Evolutionary conservation across 1,140 invertebrate species (phyloP), one percentile per base, ranked within the genome.

Genomic region (Conus betulinus): DNA sequence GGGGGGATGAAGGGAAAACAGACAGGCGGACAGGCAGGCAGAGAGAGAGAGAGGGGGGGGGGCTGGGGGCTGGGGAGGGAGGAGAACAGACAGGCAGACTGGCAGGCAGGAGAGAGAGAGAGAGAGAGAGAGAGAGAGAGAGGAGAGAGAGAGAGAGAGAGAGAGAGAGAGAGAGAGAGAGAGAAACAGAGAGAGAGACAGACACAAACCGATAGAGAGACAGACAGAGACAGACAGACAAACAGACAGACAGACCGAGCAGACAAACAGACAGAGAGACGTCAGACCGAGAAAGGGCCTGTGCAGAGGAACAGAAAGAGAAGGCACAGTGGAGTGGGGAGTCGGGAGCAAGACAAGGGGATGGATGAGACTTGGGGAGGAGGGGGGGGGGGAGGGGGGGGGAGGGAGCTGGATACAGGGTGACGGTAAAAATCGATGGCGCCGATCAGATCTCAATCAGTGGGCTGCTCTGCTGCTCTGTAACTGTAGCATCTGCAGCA

Each of bases 261-360:
- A 20, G 60, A 63, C 11, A 87, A 15, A 84, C 15, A 60, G 55
- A 15, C 13, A n/a, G 39, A 74, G 20, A 27, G 11, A 71, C 20
- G 39, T 1, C 39, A 39, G 39, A 39, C 39, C 0, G 60, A 83
- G 53, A 39, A 39, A 39, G 39, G 39, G 39, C 39, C 39, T 39
- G 39, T 39, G 86, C 88, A 53, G 17, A 85, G 27, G 63, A 60
- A 87, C 13, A 85, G 88, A 87, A 78, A 83, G 25, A 52, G 81
- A 57, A 85, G 85, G 55, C 79, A 85, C 76, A 87, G 86, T 17
- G 78, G 81, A n/a, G 89, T 87, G 60, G 85, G 83, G 27, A 63
- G 88, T 51, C 53, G 84, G 60, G 81, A 84, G 57, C 87, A 91
- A 20, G 89, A 90, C 51, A 85, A 89, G 17, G 17, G 17, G 60